Percentiles rank a stretch among this genome's conserved stretches.
phyloP scores from a whole-genome alignment of 2,888 invertebrate species.

The Eudemis profundana region DNA sequence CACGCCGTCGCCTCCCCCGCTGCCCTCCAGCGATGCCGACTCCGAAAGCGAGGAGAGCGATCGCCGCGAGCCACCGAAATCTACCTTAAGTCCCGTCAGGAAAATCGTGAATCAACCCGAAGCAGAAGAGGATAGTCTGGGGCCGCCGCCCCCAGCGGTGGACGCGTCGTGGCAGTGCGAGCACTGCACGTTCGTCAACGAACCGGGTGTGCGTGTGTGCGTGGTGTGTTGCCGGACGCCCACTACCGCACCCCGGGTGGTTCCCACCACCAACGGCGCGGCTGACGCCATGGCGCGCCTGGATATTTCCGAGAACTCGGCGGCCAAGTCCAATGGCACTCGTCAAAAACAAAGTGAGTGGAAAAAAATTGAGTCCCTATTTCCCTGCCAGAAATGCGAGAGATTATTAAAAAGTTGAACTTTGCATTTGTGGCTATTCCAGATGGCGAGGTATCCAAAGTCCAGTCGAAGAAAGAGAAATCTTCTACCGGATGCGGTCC shows the following conservation, averaged over 20 bases:
- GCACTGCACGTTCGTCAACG: constrained; percentile 95
- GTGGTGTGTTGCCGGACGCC: constrained; percentile 94
- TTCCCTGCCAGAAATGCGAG: too few relatives aligned
- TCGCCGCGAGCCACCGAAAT: constrained; percentile 47
- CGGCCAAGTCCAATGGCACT: constrained; percentile 57
- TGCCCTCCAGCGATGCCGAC: constrained; percentile 86
- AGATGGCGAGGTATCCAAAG: constrained; percentile 57
- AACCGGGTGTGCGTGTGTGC: constrained; percentile 91
- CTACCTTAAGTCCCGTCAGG: constrained; percentile 10
- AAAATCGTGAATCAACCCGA: constrained; percentile 25
- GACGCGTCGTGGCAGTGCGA: constrained; percentile 92
- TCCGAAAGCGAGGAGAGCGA: constrained; percentile 84
- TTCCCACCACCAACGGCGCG: constrained; percentile 51
- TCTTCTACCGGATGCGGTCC: constrained; percentile 87
- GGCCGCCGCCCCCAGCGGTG: constrained; percentile 82
- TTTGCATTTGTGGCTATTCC: constrained; percentile 43
- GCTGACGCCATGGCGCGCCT: constrained; percentile 54
- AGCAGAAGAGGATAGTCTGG: constrained; percentile 64
- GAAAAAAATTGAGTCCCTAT: neutral
- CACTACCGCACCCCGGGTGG: constrained; percentile 67
- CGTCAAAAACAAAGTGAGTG: constrained; percentile 86
- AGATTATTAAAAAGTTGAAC: neutral
- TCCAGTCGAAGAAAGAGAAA: constrained; percentile 66
- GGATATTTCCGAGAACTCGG: constrained; percentile 50
- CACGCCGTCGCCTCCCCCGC: constrained; percentile 74